Base-by-base conservation (phyloP, 2,113 vertebrate genomes). In the Nyctereutes procyonoides region DNA sequence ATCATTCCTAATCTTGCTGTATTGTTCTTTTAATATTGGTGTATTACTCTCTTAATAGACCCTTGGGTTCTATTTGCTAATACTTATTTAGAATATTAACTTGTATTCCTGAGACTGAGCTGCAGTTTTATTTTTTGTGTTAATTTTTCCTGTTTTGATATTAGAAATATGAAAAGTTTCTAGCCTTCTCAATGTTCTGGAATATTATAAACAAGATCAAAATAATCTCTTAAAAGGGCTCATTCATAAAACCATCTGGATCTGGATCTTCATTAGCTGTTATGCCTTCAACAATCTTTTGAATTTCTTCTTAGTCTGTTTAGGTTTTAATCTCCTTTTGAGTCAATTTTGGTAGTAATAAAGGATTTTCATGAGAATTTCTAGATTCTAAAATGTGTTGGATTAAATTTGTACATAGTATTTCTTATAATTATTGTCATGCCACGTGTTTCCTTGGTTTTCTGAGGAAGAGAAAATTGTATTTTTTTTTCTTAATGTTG, bases 121-220 rank as follows among this genome's bases (percentile, higher is more conserved):
- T 60, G 62, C 43, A 76, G 5, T 56, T 62, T 80, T 87, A 12
- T 83, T 79, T 77, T 48, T 28, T 82, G 9, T 32, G 43, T 48
- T 87, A 63, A 28, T 83, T 93, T 93, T 65, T 88, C 87, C 51
- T 90, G 89, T 83, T 90, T 90, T 87, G n/a, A 28, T 90, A 73
- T 51, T 30, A 90, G 67, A 51, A 51, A 90, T 65, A 90, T 8
- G 11, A 11, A 62, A 69, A 1, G 28, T 74, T 51, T 30, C 22
- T 16, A 74, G 17, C 60, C 12, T 90, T 65, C 92, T 87, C 35
- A 91, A 26, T 63, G 95, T 73, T 74, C 55, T 69, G 65, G 30
- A 93, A 90, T 38, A 28, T 43, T 93, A 84, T 35, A 73, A 83
- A 77, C 1, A 71, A 51, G 7, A 48, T 14, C 93, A 74, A n/a